Evolutionary conservation across 2,888 invertebrate species (phyloP), one percentile per base, ranked within the genome.

Genomic region (Siphlonurus alternatus): DNA sequence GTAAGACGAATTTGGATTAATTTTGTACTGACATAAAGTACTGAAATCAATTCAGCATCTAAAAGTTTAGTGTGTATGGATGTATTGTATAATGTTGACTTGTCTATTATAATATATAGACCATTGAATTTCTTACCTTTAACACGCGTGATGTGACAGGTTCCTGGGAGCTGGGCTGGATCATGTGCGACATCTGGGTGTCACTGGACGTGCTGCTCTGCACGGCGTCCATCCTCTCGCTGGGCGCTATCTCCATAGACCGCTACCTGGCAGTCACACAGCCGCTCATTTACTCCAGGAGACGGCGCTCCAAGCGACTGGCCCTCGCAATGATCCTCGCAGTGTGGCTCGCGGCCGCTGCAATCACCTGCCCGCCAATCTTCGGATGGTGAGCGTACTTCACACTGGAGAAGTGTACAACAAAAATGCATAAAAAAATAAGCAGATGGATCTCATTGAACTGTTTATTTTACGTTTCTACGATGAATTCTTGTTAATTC

Each of bases 281-380:
- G 72, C 96, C 97, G 0, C 78, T 97, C 68, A 89, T 90, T 66
- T 97, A 97, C 77, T 93, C 94, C 56, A 84, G 90, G 70, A 83
- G 92, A 71, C 81, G 94, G 71, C 85, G 95, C 65, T 89, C 90
- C 1, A 89, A 89, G 77, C 82, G 90, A 66, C 76, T 92, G 66
- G 93, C 93, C 0, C 81, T 90, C 63, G 79, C 88, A 18, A 91
- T 95, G 87, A 92, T 95, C 67, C 81, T 90, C 61, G 85, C 87
- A 60, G 95, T 95, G 0, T 97, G 96, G 97, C 79, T 89, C 3
- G 80, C 90, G 23, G 93, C 95, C 2, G 86, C 92, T 59, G 81
- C 93, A 51, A 95, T 97, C 66, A 95, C 95, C 19, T 92, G 94
- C 70, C 96, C 96, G 1, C 94, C 95, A 2, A 87, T 97, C 78